Conservation (phyloP, 1,140 invertebrate species). For the Aphelenchoides besseyi region DNA sequence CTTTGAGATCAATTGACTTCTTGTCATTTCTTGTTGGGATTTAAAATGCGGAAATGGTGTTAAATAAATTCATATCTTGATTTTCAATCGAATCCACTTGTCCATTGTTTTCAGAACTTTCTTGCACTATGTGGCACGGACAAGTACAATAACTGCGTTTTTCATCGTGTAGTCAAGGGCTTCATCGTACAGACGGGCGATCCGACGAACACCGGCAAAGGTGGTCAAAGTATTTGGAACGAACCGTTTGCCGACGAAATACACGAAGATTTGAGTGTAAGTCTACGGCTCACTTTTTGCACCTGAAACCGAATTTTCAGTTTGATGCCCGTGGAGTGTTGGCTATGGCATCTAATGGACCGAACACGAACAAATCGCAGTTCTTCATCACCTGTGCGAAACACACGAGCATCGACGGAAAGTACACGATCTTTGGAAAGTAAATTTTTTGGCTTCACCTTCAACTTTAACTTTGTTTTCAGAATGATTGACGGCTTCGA, state of each 20-base stretch:
- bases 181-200: conserved; percentile 97
- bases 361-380: conserved; percentile 96
- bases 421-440: conserved; percentile 95
- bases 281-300: background rate
- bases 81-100: background rate
- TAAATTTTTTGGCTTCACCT: conserved; percentile 64
- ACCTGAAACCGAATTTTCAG: conserved; percentile 65
- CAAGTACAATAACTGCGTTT: conserved; percentile 88
- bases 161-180: conserved; percentile 96
- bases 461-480: conserved; percentile 62
- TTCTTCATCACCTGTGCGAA: conserved; percentile 92
- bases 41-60: background rate
- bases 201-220: conserved; percentile 85
- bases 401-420: conserved; percentile 90
- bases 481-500: conserved; percentile 97
- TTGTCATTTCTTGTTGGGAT: background rate
- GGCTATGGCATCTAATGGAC: conserved; percentile 98
- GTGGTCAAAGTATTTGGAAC: conserved; percentile 84
- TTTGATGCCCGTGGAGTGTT: conserved; percentile 81
- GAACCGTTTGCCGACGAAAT: conserved; percentile 92
- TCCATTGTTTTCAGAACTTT: conserved; percentile 76
- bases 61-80: background rate
- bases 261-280: conserved; percentile 83
- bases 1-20: background rate
- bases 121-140: conserved; percentile 88